Base-by-base conservation (phyloP, 2,888 invertebrate species). In the Agelastica alni region DNA sequence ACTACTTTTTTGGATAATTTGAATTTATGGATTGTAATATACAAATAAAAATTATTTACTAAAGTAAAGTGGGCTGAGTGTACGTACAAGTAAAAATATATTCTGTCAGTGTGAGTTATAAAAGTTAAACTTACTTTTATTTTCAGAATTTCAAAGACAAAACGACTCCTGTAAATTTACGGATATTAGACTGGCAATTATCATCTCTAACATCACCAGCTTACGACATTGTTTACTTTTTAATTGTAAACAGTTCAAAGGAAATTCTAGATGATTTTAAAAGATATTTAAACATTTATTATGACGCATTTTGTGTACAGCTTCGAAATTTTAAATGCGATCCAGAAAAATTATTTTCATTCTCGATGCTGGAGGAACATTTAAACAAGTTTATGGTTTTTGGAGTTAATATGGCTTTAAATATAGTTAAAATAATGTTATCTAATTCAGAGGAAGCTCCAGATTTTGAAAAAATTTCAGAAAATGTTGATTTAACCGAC, bases 101-200 rank as follows among this genome's bases (percentile, higher is more conserved):
- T n/a, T n/a, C n/a, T n/a, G n/a, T n/a, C n/a, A n/a, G n/a, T n/a
- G n/a, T n/a, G n/a, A n/a, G n/a, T n/a, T n/a, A n/a, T n/a, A n/a
- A n/a, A n/a, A n/a, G n/a, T n/a, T n/a, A n/a, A n/a, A n/a, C n/a
- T n/a, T n/a, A n/a, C n/a, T n/a, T n/a, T n/a, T n/a, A 34, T 22
- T 42, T 42, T 42, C n/a, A 37, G 16, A 51, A 53, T 22, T 1
- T 30, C 13, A 37, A 14, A 5, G 32, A 55, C 6, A 44, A 59
- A 1, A 42, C 46, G 9, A 55, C 54, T 4, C 68, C 67, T n/a
- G 60, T 59, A n/a, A 55, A 61, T 4, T 37, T 65, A 1, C 51
- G 56, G 22, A 41, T 69, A 7, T 44, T 67, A 9, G 69, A 69
- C 18, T 70, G 65, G 60, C 70, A 70, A 58, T 26, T 63, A 16